phyloP scores from a whole-genome alignment of 2,888 invertebrate species.

The Himalopsyche kuldschensis region DNA sequence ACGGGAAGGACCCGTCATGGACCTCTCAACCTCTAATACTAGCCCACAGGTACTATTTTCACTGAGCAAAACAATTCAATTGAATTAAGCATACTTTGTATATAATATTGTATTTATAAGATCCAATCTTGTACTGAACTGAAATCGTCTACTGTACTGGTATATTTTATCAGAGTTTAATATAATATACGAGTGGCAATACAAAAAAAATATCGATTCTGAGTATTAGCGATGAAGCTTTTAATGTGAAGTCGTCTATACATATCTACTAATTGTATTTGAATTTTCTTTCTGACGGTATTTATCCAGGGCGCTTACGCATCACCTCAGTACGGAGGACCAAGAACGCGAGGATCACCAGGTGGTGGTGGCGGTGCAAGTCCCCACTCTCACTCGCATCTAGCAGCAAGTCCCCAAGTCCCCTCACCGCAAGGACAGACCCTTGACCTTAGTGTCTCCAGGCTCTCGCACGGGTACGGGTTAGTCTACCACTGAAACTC shows the following conservation, averaged over 20 bases:
- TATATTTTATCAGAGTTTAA: too few species aligned
- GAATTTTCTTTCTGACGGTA: conserved; percentile 42
- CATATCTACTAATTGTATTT: conserved; percentile 46
- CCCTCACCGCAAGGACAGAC: conserved; percentile 91
- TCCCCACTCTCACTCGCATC: conserved; percentile 72
- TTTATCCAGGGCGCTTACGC: conserved; percentile 71
- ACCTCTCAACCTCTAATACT: conserved; percentile 82
- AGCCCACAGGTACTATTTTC: conserved; percentile 72
- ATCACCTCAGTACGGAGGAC: conserved; percentile 73
- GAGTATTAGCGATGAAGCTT: too few species aligned
- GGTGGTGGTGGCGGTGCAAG: conserved; percentile 86
- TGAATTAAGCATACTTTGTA: too few species aligned
- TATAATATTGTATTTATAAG: too few species aligned
- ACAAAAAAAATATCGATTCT: too few species aligned
- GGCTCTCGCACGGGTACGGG: conserved; percentile 79
- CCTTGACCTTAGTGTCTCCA: conserved; percentile 84
- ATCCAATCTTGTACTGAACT: too few species aligned
- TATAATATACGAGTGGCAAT: too few species aligned
- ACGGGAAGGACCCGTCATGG: conserved; percentile 79
- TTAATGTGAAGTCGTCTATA: not conserved
- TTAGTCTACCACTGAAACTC: not conserved
- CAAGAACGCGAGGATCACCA: conserved; percentile 76
- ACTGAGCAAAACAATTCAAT: not conserved
- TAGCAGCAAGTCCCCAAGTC: conserved; percentile 85
- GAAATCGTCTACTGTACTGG: too few species aligned